Evolutionary conservation across 1,140 invertebrate genomes (phyloP), one percentile per base, ranked within the genome.

Genomic region (Drosophila busckii): DNA sequence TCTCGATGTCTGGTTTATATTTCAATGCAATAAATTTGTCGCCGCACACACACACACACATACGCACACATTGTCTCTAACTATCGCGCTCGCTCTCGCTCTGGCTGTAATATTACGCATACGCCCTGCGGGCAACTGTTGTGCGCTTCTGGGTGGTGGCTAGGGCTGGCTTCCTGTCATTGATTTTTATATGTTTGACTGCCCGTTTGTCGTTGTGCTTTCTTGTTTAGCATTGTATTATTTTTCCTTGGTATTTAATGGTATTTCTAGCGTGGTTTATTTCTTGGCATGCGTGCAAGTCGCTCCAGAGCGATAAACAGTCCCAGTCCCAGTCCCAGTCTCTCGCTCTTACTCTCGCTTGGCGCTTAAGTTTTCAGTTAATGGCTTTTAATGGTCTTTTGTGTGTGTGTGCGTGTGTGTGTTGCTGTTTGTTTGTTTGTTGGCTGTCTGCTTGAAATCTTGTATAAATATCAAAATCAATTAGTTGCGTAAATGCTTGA

Each of bases 281-380:
- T 80, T 73, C 68, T 58, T 80, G 73, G 73, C 73, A 82, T 80
- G 73, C 73, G 73, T 82, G 73, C 54, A 73, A 69, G 64, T 59
- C 70, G 70, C 76, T 68, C 68, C 54, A 54, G 45, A 60, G 59
- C 73, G 73, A 82, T 80, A 80, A 80, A 80, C 73, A 80, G 63
- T 35, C 40, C 53, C 48, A 45, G 58, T 45, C 58, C 49, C 61
- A 45, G 34, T 49, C 28, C 15, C 32, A 17, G n/a, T 3, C 23
- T 4, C n/a, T 31, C 22, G 37, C 68, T 80, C 58, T 78, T n/a
- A n/a, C 73, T 78, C 50, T 68, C 75, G 73, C 75, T 82, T 80
- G n/a, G 73, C 73, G 73, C 82, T 80, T 80, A 80, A 80, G 73
- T 80, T 82, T 80, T 73, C 69, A 80, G 73, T 80, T 80, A 80